Percentiles rank a stretch among this genome's conserved stretches.
Conservation (phyloP, 2,888 invertebrate genomes). For the Acanthoscelides obtectus region DNA sequence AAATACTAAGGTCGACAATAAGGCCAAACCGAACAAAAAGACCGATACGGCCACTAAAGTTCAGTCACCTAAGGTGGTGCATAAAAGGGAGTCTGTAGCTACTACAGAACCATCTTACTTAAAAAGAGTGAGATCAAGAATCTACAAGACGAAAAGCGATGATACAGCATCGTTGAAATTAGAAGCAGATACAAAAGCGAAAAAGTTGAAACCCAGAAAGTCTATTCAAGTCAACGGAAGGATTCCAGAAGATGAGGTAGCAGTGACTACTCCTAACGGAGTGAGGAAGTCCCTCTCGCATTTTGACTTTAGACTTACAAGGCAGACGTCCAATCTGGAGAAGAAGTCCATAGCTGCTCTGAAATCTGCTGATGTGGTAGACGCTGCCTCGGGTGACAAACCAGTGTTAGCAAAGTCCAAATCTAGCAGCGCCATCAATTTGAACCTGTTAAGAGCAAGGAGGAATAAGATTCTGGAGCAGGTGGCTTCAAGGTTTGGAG, state of each 20-base stretch:
- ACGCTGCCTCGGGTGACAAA: conserved; percentile 27
- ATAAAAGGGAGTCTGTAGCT: conserved; percentile 14
- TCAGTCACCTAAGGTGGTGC: conserved; percentile 6
- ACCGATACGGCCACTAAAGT: conserved; percentile 2
- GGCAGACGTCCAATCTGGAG: conserved; percentile 47
- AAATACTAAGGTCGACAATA: conserved; percentile 16
- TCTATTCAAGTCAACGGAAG: conserved; percentile 18
- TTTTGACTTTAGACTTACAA: conserved; percentile 41
- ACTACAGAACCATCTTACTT: conserved; percentile 37
- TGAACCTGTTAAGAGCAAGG: conserved; percentile 41
- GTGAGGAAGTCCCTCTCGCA: conserved; percentile 30
- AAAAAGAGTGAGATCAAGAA: conserved; percentile 45
- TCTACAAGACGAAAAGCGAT: conserved; percentile 42
- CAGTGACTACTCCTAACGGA: conserved; percentile 23
- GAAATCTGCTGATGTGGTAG: conserved; percentile 32
- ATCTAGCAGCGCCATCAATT: conserved; percentile 47
- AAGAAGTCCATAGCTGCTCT: conserved; percentile 25
- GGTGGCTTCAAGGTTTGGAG: conserved; percentile 30
- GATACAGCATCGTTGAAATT: conserved; percentile 28
- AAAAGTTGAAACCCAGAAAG: conserved; percentile 30
- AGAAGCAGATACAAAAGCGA: conserved; percentile 32
- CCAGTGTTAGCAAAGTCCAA: conserved; percentile 45
- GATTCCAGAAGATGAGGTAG: conserved; percentile 32
- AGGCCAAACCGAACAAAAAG: not conserved
- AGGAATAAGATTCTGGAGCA: conserved; percentile 41